Evolutionary conservation across 23 tunicate species (phyloP).

Genomic region (Trididemnum nubilum): DNA sequence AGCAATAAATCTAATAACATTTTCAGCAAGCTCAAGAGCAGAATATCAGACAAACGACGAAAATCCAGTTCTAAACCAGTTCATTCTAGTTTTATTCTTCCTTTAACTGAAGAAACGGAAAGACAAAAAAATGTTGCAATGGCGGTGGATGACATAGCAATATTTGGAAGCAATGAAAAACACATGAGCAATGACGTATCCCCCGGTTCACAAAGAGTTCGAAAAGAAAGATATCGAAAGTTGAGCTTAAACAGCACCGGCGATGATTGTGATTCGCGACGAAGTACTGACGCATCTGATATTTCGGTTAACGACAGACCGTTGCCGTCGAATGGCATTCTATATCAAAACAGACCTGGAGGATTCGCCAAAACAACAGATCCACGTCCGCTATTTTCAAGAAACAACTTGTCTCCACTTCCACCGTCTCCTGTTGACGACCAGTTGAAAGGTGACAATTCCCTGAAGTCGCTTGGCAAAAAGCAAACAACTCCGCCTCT

Average conservation of each 20-base stretch:
- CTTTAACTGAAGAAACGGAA: too few species aligned
- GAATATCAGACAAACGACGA: background rate
- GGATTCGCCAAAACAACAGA: background rate
- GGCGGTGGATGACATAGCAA: background rate
- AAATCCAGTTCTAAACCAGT: background rate
- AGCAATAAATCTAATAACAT: background rate
- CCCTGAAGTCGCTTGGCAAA: background rate
- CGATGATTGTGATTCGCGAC: slow-evolving; percentile 23
- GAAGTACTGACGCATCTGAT: slow-evolving; percentile 45
- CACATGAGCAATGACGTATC: background rate
- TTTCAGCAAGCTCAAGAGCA: background rate
- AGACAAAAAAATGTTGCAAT: background rate
- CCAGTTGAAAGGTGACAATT: background rate
- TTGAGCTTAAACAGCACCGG: slow-evolving; percentile 37
- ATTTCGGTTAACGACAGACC: background rate
- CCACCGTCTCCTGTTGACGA: background rate
- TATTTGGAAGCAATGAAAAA: too few species aligned
- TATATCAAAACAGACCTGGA: too few species aligned
- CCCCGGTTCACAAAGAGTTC: background rate
- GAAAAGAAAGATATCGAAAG: too few species aligned
- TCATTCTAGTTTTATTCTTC: too few species aligned
- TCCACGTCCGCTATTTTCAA: background rate
- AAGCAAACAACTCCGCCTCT: background rate
- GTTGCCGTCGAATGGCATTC: background rate
- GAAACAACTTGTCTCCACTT: background rate